Percentiles rank a stretch among this genome's conserved stretches.
phyloP scores from a whole-genome alignment of 2,888 invertebrate genomes.

The Clepsis dumicolana region DNA sequence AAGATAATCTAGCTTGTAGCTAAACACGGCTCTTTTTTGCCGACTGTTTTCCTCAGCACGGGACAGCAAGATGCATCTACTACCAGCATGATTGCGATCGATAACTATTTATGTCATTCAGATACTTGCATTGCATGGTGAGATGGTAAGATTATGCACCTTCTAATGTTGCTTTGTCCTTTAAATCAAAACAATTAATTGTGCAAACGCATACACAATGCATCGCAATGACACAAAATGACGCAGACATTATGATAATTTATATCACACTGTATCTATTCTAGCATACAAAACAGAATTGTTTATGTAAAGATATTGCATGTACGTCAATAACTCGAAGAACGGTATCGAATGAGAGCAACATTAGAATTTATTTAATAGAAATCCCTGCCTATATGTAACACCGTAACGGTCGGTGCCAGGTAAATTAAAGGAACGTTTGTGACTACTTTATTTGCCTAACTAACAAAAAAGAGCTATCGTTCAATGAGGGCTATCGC shows the following conservation, averaged over 20 bases:
- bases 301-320: neutral
- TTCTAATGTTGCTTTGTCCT: neutral
- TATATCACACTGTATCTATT: neutral
- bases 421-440: neutral
- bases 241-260: conserved; percentile 10
- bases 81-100: neutral
- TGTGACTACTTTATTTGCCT: neutral
- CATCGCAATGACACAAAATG: neutral
- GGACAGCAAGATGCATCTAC: too few relatives aligned
- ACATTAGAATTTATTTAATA: neutral
- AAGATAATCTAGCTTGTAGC: too few relatives aligned
- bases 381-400: too few relatives aligned
- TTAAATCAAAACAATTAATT: conserved; percentile 7
- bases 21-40: too few relatives aligned
- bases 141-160: neutral
- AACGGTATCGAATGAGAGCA: neutral
- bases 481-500: too few relatives aligned
- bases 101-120: neutral
- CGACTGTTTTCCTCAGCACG: too few relatives aligned
- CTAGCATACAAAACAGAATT: neutral
- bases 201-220: conserved; percentile 9
- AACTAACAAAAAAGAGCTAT: neutral
- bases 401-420: neutral
- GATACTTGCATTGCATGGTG: neutral
- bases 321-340: conserved; percentile 7